Base-by-base conservation (phyloP, 1,140 invertebrate species). In the Scaptomyza hsui region DNA sequence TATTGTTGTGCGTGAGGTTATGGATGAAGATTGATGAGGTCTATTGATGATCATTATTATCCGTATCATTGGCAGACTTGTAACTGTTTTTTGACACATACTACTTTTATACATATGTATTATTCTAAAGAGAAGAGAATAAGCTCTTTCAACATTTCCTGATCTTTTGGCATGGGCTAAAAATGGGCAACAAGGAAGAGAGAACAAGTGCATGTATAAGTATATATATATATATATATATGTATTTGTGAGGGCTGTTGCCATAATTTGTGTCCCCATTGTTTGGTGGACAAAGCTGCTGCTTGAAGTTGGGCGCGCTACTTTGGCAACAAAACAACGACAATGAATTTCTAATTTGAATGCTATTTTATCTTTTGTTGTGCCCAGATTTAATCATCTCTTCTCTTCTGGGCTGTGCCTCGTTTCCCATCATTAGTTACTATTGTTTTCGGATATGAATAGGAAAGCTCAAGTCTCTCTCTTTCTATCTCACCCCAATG, bases 291-390 rank as follows among this genome's bases (percentile, higher is more conserved):
- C 82, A 88, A 86, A 78, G 60, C 68, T 47, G 44, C 12, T 51
- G 37, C 51, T 51, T 55, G 51, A 19, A 35, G 45, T 56, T 59
- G 62, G 59, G 42, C 48, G 42, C 48, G 75, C 71, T 82, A 63
- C 82, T 88, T 75, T 89, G 78, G 75, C 64, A 88, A 88, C 82
- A 89, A 88, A 82, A 78, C 44, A 68, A 65, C 63, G 60, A 89
- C 83, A 89, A 89, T 89, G 80, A 77, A 76, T 69, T 73, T 83
- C 83, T 89, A 89, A 89, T 89, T 89, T 89, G 85, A 89, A 89
- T 89, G 64, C 73, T 89, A 89, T 89, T 78, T 89, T 79, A 61
- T 59, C 64, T 64, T 83, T 89, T 89, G 83, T 89, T 79, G 67
- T 71, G 3, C 59, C 35, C 48, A 83, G 83, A 89, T 89, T 89